phyloP scores from a whole-genome alignment of 2,888 invertebrate genomes.

The Xestia sexstrigata region DNA sequence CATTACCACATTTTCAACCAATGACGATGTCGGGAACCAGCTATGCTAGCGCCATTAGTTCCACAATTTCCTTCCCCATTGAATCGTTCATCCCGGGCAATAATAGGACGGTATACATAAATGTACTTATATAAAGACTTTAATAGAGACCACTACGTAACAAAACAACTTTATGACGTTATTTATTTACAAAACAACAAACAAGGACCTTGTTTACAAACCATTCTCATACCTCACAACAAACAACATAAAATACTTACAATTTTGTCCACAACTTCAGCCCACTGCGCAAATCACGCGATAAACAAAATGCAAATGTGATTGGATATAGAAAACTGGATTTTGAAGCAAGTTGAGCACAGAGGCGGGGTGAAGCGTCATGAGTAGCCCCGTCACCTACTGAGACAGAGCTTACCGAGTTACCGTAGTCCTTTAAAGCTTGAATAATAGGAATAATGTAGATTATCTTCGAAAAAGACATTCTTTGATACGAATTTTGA shows the following conservation, averaged over 20 bases:
- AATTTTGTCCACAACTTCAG: slow-evolving; percentile 58
- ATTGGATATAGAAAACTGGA: slow-evolving; percentile 77
- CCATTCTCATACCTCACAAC: slow-evolving; percentile 9
- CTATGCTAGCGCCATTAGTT: too few relatives aligned
- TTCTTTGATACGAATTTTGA: background rate
- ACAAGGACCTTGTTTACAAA: slow-evolving; percentile 37
- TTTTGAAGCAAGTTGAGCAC: slow-evolving; percentile 75
- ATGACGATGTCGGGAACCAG: too few relatives aligned
- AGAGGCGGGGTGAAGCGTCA: slow-evolving; percentile 87
- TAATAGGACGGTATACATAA: too few relatives aligned
- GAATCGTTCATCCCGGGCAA: too few relatives aligned
- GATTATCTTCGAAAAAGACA: background rate
- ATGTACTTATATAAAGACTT: background rate
- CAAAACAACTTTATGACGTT: background rate
- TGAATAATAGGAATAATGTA: background rate
- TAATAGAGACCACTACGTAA: background rate
- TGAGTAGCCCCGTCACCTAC: slow-evolving; percentile 26
- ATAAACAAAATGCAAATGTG: slow-evolving; percentile 86
- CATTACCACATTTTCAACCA: too few relatives aligned
- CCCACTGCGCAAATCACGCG: slow-evolving; percentile 70
- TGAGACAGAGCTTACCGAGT: background rate
- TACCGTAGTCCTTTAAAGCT: background rate
- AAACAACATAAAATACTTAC: slow-evolving; percentile 1
- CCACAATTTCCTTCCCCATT: too few relatives aligned
- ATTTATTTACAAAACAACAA: slow-evolving; percentile 45